Conservation (phyloP, 2,888 invertebrate species). For the Synanthedon formicaeformis region DNA sequence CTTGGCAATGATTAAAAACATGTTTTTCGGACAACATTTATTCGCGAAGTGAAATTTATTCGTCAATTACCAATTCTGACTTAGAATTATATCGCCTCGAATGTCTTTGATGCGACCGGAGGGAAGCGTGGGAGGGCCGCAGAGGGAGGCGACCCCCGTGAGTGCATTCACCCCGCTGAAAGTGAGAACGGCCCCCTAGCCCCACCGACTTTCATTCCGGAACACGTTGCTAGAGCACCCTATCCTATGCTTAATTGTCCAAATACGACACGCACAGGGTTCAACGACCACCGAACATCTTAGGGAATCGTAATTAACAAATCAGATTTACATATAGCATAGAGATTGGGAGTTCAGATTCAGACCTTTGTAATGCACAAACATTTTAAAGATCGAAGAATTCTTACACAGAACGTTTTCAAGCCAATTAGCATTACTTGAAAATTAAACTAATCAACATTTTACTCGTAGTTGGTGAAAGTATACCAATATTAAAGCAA, state of each 20-base stretch:
- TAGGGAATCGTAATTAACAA: constrained; percentile 23
- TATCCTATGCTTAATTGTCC: constrained; percentile 61
- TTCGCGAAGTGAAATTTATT: neutral
- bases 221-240: constrained; percentile 46
- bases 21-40: too few relatives aligned
- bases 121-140: constrained; percentile 37
- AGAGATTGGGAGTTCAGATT: neutral
- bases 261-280: constrained; percentile 47
- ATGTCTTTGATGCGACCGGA: constrained; percentile 55
- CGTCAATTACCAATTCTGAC: neutral
- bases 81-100: constrained; percentile 23
- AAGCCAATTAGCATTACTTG: too few relatives aligned
- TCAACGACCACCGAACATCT: constrained; percentile 39
- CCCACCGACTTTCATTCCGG: constrained; percentile 46
- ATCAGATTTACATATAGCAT: constrained; percentile 14
- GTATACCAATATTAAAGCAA: too few relatives aligned
- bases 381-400: neutral
- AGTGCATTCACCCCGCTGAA: constrained; percentile 68
- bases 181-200: constrained; percentile 46
- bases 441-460: too few relatives aligned
- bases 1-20: too few relatives aligned
- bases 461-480: too few relatives aligned
- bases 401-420: too few relatives aligned
- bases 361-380: neutral
- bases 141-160: constrained; percentile 45